A percentile compares a stretch with the other conserved stretches of the same genome.
Evolutionary conservation across 2,797 vertebrate genomes (phyloP).

Genomic region (Neomorphus geoffroyi): DNA sequence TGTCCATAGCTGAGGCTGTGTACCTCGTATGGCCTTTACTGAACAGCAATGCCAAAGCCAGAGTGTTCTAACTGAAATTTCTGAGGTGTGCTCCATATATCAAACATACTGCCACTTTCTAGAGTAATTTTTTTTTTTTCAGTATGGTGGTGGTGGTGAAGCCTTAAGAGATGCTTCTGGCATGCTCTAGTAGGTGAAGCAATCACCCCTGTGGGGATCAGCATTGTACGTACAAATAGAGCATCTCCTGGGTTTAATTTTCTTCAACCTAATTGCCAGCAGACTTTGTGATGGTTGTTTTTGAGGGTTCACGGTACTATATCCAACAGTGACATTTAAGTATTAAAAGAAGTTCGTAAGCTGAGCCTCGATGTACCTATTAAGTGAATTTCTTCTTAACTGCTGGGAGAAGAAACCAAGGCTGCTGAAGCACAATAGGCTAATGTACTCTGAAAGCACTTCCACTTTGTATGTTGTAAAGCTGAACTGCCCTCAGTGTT

Average conservation of each 20-base stretch:
- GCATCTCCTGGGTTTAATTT: slow-evolving; percentile 28
- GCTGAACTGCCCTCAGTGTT: neutral
- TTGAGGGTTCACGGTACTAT: neutral
- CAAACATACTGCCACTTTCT: neutral
- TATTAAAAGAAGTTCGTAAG: neutral
- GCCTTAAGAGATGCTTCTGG: neutral
- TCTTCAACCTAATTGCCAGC: neutral
- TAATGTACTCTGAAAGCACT: neutral
- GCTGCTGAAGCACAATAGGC: neutral
- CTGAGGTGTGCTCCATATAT: neutral
- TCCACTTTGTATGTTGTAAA: neutral
- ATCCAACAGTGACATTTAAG: neutral
- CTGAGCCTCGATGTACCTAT: neutral
- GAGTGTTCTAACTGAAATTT: neutral
- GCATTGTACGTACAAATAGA: neutral
- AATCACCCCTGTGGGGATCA: neutral
- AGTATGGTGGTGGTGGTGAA: neutral
- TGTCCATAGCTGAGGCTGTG: neutral
- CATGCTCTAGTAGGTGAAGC: neutral
- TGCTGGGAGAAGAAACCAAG: neutral
- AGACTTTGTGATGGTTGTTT: neutral
- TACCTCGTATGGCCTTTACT: neutral
- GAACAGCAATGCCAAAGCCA: neutral
- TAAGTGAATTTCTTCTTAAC: neutral
- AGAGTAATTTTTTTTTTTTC: neutral